Base-by-base conservation (phyloP, 2,113 vertebrate species). In the Dendropsophus ebraccatus region DNA sequence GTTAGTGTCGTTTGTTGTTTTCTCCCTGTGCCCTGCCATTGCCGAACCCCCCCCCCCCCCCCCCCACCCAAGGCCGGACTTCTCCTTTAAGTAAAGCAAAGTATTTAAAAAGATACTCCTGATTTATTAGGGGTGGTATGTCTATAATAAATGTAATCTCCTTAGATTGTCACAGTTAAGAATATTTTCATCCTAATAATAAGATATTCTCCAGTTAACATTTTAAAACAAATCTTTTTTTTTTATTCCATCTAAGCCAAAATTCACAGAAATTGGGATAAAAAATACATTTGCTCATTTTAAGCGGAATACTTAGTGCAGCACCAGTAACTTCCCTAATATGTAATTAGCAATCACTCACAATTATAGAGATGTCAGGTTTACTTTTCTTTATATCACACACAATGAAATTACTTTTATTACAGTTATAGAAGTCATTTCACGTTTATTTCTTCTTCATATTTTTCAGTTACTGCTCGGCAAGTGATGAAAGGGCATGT, bases 301-400 rank as follows among this genome's bases (percentile, higher is more conserved):
- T 70, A 70, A 35, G 23, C 8, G 19, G 32, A 70, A 37, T 70
- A 70, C 41, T 70, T 70, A 70, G 67, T 70, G 67, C 35, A 70
- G 67, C 67, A 11, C 67, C 67, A 70, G 67, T 70, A 70, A 70
- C 32, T 70, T 70, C 19, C 32, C 67, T 41, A 41, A 70, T 70
- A 37, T 70, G 67, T 70, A 70, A 70, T 70, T 70, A 70, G 35
- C 32, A 41, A 70, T 70, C 67, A 41, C 67, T 70, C 67, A 37
- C 35, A 70, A 37, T 70, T 70, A 70, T 70, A 70, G 32, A 70
- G 67, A 70, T 70, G 67, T 70, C 67, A 70, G 32, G 19, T 70
- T 70, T 41, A 41, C 67, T 70, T 70, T 35, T 4, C 67, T 70
- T 70, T 70, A 70, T 16, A 41, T 23, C 32, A 23, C 32, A 21